phyloP scores from a whole-genome alignment of 2,888 invertebrate species.

The Eurytoma californica region DNA sequence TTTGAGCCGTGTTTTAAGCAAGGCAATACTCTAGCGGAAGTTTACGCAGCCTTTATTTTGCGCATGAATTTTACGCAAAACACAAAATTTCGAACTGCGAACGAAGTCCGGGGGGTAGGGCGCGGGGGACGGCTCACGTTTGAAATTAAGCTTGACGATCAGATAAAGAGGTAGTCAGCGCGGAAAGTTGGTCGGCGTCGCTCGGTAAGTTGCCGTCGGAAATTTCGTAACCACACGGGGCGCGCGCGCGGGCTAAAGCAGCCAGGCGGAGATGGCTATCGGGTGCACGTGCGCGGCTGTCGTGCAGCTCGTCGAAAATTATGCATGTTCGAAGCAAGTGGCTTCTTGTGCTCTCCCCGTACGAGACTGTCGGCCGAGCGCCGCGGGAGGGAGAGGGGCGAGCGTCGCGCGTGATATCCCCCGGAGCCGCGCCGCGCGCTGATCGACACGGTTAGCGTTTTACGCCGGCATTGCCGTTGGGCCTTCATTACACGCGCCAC shows the following conservation, averaged over 20 bases:
- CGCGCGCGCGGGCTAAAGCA: neutral
- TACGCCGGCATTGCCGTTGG: neutral
- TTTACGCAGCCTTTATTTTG: no score
- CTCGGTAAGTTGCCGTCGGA: neutral
- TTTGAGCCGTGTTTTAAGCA: no score
- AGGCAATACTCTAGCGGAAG: no score
- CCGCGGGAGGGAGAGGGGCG: no score
- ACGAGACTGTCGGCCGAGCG: neutral
- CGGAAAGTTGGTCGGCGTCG: slow-evolving; percentile 1
- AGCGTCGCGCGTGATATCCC: neutral
- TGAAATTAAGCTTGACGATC: slow-evolving; percentile 32
- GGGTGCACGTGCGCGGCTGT: neutral
- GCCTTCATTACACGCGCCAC: neutral
- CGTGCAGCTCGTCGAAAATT: slow-evolving; percentile 7
- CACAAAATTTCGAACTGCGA: no score
- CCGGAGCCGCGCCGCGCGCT: neutral
- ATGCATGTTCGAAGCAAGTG: slow-evolving; percentile 3
- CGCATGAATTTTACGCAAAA: no score
- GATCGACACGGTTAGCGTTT: slow-evolving; percentile 6
- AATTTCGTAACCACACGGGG: slow-evolving; percentile 25
- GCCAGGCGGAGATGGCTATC: neutral
- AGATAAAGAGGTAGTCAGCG: slow-evolving; percentile 17
- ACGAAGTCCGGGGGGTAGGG: no score
- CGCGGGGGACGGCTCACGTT: neutral
- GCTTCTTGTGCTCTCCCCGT: neutral